Conservation (phyloP, 1,140 invertebrate genomes). For the Cephus cinctus region DNA sequence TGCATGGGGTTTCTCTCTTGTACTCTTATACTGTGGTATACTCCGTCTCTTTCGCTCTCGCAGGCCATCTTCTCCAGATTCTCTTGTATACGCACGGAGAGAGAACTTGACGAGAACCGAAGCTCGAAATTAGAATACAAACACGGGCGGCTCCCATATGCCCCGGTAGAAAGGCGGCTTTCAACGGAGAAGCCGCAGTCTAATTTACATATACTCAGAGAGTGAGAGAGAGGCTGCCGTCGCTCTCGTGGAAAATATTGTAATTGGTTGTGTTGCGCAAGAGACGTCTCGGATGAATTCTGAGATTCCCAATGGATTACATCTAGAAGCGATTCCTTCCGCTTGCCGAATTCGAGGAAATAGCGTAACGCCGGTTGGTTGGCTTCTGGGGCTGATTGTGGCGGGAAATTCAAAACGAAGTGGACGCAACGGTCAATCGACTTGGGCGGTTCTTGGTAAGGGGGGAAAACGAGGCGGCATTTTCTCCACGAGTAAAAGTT, state of each 20-base stretch:
- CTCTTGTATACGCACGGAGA: constrained; percentile 9
- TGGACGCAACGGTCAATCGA: constrained; percentile 25
- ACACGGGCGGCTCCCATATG: constrained; percentile 40
- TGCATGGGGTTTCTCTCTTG: constrained; percentile 17
- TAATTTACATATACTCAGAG: constrained; percentile 47
- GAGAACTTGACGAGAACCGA: constrained; percentile 41
- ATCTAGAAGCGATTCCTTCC: too few relatives aligned
- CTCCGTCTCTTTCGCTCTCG: constrained; percentile 12
- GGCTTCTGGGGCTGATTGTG: too few relatives aligned
- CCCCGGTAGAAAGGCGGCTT: constrained; percentile 29
- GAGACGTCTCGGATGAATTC: constrained; percentile 36
- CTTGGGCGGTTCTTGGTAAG: constrained; percentile 23
- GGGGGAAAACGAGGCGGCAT: constrained; percentile 21
- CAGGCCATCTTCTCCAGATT: constrained; percentile 11
- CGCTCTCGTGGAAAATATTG: constrained; percentile 51
- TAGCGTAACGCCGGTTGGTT: too few relatives aligned
- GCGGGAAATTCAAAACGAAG: too few relatives aligned
- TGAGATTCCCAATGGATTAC: constrained; percentile 31
- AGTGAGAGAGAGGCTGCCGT: constrained; percentile 34
- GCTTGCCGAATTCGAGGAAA: too few relatives aligned
- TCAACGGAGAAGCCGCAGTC: constrained; percentile 33
- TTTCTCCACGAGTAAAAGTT: constrained; percentile 42
- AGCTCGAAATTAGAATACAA: constrained; percentile 52
- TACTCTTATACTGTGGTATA: too few relatives aligned
- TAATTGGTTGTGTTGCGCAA: constrained; percentile 47